Evolutionary conservation across 2,113 vertebrate genomes (phyloP).

Genomic region (Acanthisitta chloris): DNA sequence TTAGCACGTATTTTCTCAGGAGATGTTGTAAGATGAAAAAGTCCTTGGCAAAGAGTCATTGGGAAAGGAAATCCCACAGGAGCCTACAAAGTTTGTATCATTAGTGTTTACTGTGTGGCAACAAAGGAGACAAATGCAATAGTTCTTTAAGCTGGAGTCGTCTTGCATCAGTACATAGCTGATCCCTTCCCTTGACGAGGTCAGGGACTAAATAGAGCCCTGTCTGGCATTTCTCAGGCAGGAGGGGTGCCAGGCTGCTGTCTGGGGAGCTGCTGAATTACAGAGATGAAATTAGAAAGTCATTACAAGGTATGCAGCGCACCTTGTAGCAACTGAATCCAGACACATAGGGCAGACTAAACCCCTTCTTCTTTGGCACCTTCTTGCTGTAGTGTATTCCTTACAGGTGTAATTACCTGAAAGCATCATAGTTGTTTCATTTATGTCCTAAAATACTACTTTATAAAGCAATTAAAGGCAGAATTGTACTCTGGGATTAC

Average conservation of each 20-base stretch:
- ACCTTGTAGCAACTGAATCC: not conserved
- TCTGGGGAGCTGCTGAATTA: not conserved
- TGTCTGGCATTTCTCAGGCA: not conserved
- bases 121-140: not conserved
- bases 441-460: constrained; percentile 6
- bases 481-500: not conserved
- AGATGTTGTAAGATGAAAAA: not conserved
- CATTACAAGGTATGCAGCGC: not conserved
- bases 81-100: not conserved
- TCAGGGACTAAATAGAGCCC: not conserved
- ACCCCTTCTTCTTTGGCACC: not conserved
- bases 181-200: not conserved
- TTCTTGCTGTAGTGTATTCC: not conserved
- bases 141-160: not conserved
- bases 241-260: not conserved
- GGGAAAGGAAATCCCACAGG: not conserved
- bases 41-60: not conserved
- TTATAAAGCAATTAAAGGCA: constrained; percentile 20
- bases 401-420: constrained; percentile 18
- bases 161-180: not conserved
- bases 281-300: not conserved
- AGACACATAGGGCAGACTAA: not conserved
- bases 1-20: not conserved
- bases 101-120: not conserved
- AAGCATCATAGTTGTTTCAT: not conserved